Base-by-base conservation (phyloP, 2,888 invertebrate genomes). In the Amaurobius ferox region DNA sequence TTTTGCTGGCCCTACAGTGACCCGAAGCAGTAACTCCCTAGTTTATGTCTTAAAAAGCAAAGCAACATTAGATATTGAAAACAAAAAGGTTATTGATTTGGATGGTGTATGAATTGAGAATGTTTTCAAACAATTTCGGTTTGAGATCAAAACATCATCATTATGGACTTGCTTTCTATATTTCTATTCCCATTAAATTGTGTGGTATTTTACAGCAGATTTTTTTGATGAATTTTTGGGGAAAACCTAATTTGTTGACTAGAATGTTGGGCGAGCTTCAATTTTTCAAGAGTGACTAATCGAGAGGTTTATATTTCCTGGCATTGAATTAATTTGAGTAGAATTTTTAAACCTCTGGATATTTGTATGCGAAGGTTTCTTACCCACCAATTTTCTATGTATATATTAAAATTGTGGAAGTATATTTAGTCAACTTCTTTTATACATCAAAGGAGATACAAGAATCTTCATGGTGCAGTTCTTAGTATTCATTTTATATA, bases 401-500 rank as follows among this genome's bases (percentile, higher is more conserved):
- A 76, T 85, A 77, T 85, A 85, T 85, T 85, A 61, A 62, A 77
- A 83, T 66, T 72, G 83, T 78, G 77, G 70, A 85, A 85, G 77
- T 81, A 74, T 74, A 78, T 85, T 85, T 77, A 85, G 77, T 77
- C 77, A 78, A n/a, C 83, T 85, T 78, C 77, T 77, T 85, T 85
- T 85, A 77, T 85, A 71, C 70, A 71, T 40, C 61, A 9, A 48
- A 39, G 77, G 72, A 85, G 66, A 76, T 66, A 29, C 7, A 55
- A 35, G 44, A 66, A 29, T 81, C 70, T 74, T 70, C 71, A 85
- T 77, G 83, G 83, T 85, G 83, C 83, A 72, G 72, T 85, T 77
- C 64, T 77, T 85, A 85, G 83, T 77, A 85, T 85, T 85, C 77
- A 76, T 85, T 85, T 85, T 85, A 85, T 85, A 85, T 70, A 64